These are phyloP conservation scores for Momotus momota DNA, from an alignment of 2,797 vertebrate genomes.

Conservation along the genomic window DNA sequence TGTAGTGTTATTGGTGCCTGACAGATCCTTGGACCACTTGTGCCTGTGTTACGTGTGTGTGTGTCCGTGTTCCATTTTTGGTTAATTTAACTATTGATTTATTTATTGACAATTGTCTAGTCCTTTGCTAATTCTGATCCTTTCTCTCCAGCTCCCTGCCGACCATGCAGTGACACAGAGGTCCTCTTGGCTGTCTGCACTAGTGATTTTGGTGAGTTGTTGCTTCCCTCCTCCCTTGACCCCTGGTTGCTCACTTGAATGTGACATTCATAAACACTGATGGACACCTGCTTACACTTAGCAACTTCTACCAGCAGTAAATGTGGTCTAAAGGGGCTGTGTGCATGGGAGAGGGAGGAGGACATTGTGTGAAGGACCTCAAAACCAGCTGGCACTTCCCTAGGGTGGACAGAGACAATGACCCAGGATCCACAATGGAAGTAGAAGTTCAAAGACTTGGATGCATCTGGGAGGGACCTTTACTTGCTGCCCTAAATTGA, in stretches of 20 bases:
- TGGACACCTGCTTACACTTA: not conserved
- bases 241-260: not conserved
- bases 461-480: not conserved
- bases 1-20: not conserved
- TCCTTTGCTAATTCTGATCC: constrained; percentile 23
- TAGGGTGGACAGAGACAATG: not conserved
- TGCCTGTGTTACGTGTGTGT: rapidly evolving
- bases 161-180: constrained; percentile 92
- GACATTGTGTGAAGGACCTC: not conserved
- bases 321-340: not conserved
- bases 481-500: not conserved
- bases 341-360: not conserved
- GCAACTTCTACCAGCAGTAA: not conserved
- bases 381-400: not conserved
- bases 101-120: not conserved
- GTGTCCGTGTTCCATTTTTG: not conserved
- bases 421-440: not conserved
- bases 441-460: not conserved
- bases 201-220: constrained; percentile 93
- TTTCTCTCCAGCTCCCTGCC: constrained; percentile 86
- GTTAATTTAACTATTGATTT: not conserved
- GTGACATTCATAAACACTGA: not conserved
- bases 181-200: constrained; percentile 94
- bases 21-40: not conserved
- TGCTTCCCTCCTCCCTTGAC: not conserved